Evolutionary conservation across 2,888 invertebrate genomes (phyloP).

Genomic region (Lagria hirta): DNA sequence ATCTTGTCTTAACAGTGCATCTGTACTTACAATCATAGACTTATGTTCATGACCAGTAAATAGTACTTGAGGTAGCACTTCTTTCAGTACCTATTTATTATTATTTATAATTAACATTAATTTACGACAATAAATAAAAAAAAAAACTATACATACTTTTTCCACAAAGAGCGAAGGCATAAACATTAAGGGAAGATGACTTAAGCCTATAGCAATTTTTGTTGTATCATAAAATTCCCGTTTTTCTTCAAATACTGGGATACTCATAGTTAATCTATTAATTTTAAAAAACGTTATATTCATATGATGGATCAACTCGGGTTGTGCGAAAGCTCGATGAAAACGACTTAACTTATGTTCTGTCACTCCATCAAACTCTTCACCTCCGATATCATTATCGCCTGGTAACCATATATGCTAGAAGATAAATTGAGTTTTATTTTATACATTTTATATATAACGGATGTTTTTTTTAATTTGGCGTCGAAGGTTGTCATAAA

Average conservation of each 20-base stretch:
- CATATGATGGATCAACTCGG: slow-evolving; percentile 62
- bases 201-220: slow-evolving; percentile 66
- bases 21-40: slow-evolving; percentile 61
- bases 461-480: too few species aligned
- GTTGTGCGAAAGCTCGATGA: slow-evolving; percentile 71
- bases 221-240: slow-evolving; percentile 50
- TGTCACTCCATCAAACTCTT: slow-evolving; percentile 70
- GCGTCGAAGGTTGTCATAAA: too few species aligned
- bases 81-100: slow-evolving; percentile 59
- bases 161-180: slow-evolving; percentile 58
- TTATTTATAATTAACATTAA: background rate
- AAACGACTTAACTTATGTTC: slow-evolving; percentile 72
- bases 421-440: slow-evolving; percentile 27
- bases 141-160: slow-evolving; percentile 53
- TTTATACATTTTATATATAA: background rate
- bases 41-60: slow-evolving; percentile 72
- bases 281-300: slow-evolving; percentile 74
- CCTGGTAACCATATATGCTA: slow-evolving; percentile 88
- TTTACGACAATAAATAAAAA: too few species aligned
- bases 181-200: slow-evolving; percentile 71
- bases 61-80: slow-evolving; percentile 67
- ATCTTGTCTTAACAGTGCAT: slow-evolving; percentile 43
- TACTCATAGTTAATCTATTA: slow-evolving; percentile 67
- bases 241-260: slow-evolving; percentile 58
- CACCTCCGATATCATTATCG: slow-evolving; percentile 97